Evolutionary conservation across 2,888 invertebrate species (phyloP).

Genomic region (Tuta absoluta): DNA sequence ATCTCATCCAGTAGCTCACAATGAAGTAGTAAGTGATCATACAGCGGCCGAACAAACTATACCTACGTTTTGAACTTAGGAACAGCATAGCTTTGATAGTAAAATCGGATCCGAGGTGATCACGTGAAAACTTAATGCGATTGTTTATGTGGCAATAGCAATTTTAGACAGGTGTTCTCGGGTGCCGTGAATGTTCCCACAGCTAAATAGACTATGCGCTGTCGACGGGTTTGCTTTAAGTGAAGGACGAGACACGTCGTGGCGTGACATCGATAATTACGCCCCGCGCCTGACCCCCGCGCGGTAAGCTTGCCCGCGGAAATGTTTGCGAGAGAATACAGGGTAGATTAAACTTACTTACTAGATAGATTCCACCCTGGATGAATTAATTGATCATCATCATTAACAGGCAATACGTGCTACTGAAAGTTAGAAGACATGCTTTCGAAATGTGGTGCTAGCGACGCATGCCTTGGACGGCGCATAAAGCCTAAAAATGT

Average conservation of each 20-base stretch:
- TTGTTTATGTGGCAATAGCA: not conserved
- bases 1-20: no score
- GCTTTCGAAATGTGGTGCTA: no score
- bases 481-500: no score
- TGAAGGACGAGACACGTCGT: conserved; percentile 50
- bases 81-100: not conserved
- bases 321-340: not conserved
- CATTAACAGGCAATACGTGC: no score
- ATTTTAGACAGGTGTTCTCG: conserved; percentile 2
- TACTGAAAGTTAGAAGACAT: no score
- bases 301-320: conserved; percentile 35
- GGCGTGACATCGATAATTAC: conserved; percentile 75
- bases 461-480: no score
- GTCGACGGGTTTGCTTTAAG: conserved; percentile 50
- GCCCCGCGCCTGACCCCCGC: conserved; percentile 62
- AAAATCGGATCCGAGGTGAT: not conserved
- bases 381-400: no score
- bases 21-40: no score
- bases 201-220: conserved; percentile 26
- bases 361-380: no score
- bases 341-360: not conserved
- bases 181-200: conserved; percentile 18
- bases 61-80: not conserved
- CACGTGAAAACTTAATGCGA: not conserved
- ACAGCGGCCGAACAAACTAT: not conserved